phyloP scores from a whole-genome alignment of 1,140 invertebrate genomes.

The Drosophila miranda region DNA sequence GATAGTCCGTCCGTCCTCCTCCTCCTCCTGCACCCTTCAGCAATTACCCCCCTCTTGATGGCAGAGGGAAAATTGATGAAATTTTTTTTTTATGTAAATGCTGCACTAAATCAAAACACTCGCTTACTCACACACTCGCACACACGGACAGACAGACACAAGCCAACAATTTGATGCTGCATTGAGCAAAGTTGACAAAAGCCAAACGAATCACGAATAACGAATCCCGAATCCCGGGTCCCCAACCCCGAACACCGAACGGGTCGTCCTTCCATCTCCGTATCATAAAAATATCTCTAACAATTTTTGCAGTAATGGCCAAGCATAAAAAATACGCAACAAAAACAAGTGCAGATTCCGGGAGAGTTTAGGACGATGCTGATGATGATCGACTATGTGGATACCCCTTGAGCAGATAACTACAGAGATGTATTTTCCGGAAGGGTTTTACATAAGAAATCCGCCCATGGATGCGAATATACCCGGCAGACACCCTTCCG shows the following conservation, averaged over 20 bases:
- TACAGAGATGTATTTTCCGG: neutral
- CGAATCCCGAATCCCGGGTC: constrained; percentile 22
- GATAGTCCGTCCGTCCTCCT: constrained; percentile 48
- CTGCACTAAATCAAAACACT: constrained; percentile 75
- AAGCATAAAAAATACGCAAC: constrained; percentile 72
- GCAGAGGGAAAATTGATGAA: constrained; percentile 65
- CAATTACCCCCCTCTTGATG: constrained; percentile 49
- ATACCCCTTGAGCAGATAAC: constrained; percentile 8
- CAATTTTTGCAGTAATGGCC: constrained; percentile 73
- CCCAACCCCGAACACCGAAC: constrained; percentile 14
- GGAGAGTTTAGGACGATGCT: neutral
- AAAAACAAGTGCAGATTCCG: constrained; percentile 46
- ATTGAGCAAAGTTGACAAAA: constrained; percentile 69
- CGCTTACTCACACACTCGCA: constrained; percentile 38
- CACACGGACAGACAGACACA: constrained; percentile 40
- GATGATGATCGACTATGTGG: neutral
- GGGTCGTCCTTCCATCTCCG: constrained; percentile 20
- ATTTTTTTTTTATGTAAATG: constrained; percentile 69
- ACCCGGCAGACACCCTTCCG: constrained; percentile 12
- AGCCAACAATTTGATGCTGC: constrained; percentile 73
- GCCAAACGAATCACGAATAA: constrained; percentile 37
- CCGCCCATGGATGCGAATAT: neutral
- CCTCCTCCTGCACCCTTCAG: constrained; percentile 7
- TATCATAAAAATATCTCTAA: constrained; percentile 67
- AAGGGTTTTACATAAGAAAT: neutral